phyloP scores from a whole-genome alignment of 2,888 invertebrate species.

The Drosophila fulvimacula region DNA sequence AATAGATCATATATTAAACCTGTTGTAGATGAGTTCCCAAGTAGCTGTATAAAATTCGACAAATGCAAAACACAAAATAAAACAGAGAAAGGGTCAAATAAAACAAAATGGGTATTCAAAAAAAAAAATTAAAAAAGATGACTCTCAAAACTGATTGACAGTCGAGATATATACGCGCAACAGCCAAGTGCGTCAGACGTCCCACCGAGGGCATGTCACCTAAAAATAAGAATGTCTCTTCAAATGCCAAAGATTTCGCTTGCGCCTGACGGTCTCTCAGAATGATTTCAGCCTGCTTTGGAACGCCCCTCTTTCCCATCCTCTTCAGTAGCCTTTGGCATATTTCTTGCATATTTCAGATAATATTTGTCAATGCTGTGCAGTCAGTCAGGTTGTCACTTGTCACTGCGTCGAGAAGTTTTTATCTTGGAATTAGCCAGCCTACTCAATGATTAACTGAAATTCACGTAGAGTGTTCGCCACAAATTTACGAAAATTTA shows the following conservation, averaged over 20 bases:
- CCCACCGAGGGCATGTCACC: slow-evolving; percentile 83
- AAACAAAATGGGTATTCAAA: slow-evolving; percentile 28
- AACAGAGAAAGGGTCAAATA: slow-evolving; percentile 29
- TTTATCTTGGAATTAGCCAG: slow-evolving; percentile 77
- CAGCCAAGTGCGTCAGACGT: slow-evolving; percentile 71
- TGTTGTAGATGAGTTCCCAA: slow-evolving; percentile 25
- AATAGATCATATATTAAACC: slow-evolving; percentile 67
- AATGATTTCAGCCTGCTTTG: slow-evolving; percentile 42
- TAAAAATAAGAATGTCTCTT: slow-evolving; percentile 83
- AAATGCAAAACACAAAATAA: background rate
- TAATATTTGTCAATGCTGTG: slow-evolving; percentile 84
- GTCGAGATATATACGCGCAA: slow-evolving; percentile 64
- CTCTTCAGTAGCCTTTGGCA: slow-evolving; percentile 48
- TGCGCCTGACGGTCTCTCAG: slow-evolving; percentile 50
- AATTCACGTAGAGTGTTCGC: slow-evolving; percentile 46
- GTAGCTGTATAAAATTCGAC: slow-evolving; percentile 11
- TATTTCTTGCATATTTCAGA: slow-evolving; percentile 82
- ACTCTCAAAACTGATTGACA: slow-evolving; percentile 82
- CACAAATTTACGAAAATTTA: background rate
- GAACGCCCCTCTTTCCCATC: slow-evolving; percentile 25
- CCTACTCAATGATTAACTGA: slow-evolving; percentile 46
- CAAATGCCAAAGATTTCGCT: slow-evolving; percentile 73
- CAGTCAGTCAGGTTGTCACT: slow-evolving; percentile 83
- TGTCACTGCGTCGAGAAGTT: slow-evolving; percentile 70
- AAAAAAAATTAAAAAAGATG: slow-evolving; percentile 57